Evolutionary conservation across 2,888 invertebrate genomes (phyloP).

Genomic region (Acronicta aceris): DNA sequence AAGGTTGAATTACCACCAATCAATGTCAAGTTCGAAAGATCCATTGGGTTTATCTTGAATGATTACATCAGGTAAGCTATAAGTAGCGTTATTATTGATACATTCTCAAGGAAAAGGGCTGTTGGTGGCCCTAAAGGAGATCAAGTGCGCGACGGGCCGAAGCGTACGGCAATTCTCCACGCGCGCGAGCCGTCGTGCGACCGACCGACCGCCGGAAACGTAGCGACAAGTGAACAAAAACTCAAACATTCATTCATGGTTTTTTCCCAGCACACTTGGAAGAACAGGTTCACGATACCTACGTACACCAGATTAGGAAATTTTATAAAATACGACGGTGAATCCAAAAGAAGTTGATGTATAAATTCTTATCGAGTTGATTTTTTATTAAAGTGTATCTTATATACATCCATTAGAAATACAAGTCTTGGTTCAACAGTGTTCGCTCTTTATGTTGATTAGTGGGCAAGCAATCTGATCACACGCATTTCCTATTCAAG

Average conservation of each 20-base stretch:
- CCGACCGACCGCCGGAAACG: constrained; percentile 82
- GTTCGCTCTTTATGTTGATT: constrained; percentile 30
- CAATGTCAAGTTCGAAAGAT: not conserved
- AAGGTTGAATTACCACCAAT: not conserved
- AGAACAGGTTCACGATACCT: constrained; percentile 74
- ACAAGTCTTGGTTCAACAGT: not conserved
- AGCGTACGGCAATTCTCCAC: constrained; percentile 87
- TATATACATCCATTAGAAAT: too few relatives aligned
- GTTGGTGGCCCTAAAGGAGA: constrained; percentile 53
- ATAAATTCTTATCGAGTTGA: too few relatives aligned
- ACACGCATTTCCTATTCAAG: constrained; percentile 40
- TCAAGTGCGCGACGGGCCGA: constrained; percentile 74
- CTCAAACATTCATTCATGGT: constrained; percentile 83
- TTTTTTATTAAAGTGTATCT: too few relatives aligned
- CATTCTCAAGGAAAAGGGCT: constrained; percentile 22
- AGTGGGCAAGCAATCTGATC: constrained; percentile 24
- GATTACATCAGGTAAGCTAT: not conserved
- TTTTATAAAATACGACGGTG: constrained; percentile 10
- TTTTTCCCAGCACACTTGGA: constrained; percentile 72
- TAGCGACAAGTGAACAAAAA: constrained; percentile 88
- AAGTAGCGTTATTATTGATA: not conserved
- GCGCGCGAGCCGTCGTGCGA: constrained; percentile 75
- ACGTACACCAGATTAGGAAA: constrained; percentile 33
- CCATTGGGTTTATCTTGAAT: not conserved
- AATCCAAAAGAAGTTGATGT: not conserved